Conservation (phyloP, 2,888 invertebrate species). For the Pollenia griseotomentosa region DNA sequence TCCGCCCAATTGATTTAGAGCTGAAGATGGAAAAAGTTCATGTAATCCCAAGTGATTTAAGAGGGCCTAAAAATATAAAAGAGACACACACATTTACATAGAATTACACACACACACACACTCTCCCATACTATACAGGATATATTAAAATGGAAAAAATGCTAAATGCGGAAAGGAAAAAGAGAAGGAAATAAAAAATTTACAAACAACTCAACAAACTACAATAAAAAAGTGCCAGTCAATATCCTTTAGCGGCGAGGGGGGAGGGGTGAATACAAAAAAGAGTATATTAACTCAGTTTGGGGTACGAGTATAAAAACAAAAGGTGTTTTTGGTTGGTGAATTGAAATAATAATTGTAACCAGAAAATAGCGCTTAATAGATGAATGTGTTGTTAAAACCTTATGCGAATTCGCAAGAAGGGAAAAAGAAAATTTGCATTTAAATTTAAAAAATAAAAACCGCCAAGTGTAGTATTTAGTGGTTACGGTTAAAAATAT, state of each 20-base stretch:
- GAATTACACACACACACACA: background rate
- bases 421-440: conserved; percentile 66
- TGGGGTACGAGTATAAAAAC: conserved; percentile 41
- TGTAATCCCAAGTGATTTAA: conserved; percentile 82
- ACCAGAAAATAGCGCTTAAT: conserved; percentile 66
- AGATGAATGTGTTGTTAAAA: conserved; percentile 39
- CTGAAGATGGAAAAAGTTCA: conserved; percentile 77
- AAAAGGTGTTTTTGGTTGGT: conserved; percentile 63
- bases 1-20: conserved; percentile 82
- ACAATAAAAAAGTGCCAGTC: conserved; percentile 23
- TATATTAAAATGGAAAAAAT: conserved; percentile 32
- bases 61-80: conserved; percentile 77
- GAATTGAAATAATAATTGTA: conserved; percentile 73
- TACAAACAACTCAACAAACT: conserved; percentile 6
- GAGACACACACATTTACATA: conserved; percentile 4
- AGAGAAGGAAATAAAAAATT: conserved; percentile 51
- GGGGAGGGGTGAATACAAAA: background rate
- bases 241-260: background rate
- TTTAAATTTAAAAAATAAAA: conserved; percentile 71
- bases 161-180: background rate
- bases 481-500: conserved; percentile 51
- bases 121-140: background rate
- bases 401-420: background rate
- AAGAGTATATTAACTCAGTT: conserved; percentile 31
- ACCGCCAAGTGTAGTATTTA: conserved; percentile 67